Base-by-base conservation (phyloP, 2,113 vertebrate species). In the Nycticorax nycticorax region DNA sequence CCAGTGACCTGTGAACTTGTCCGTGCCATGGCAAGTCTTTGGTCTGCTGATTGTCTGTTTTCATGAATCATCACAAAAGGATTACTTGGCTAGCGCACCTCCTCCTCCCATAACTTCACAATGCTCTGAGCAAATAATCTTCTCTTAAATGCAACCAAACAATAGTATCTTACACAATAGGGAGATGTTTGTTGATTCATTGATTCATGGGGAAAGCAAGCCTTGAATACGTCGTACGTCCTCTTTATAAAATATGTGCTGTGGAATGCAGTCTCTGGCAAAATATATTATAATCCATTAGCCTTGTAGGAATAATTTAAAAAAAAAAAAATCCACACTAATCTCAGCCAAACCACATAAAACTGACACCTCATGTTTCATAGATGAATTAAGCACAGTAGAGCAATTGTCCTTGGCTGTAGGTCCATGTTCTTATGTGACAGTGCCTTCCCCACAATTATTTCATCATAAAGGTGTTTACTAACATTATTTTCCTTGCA, bases 201-300 rank as follows among this genome's bases (percentile, higher is more conserved):
- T 78, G 63, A 4, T 80, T 88, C 55, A 18, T 82, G 57, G 53
- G 53, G 74, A 83, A 84, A 72, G 55, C 9, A 39, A 92, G 71
- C 39, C 72, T 81, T 79, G 86, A 89, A 79, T 50, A 35, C 26
- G 37, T 86, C 8, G 3, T 75, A 35, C 23, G 37, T 91, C 82
- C 94, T 95, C 80, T 94, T 79, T 74, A 83, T 92, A 97, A 97
- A 96, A 95, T 96, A 94, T 43, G 77, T 97, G 89, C 86, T 93
- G 27, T 9, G 45, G 92, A 93, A 92, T 81, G 71, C 60, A 86
- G 67, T 96, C 85, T 97, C 92, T 95, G 95, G 91, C 75, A 98
- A 97, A 95, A 92, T 91, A 78, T 94, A 50, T 86, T 89, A 28
- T 75, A 91, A 88, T 72, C 78, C 78, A 92, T 94, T 94, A 94